Base-by-base conservation (phyloP, 2,888 invertebrate genomes). In the Fissipunctia ypsillon region DNA sequence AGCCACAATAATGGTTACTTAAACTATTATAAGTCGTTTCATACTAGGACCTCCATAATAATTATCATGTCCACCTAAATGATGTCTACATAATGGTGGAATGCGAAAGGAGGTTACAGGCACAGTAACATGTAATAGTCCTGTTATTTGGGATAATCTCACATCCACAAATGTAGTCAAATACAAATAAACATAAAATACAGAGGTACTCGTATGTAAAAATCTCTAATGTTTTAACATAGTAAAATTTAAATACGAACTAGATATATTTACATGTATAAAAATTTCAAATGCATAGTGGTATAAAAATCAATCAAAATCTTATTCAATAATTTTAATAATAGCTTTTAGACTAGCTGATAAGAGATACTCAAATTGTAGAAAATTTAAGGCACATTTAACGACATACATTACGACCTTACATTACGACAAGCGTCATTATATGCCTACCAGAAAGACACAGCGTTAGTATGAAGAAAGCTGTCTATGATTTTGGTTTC, bases 151-250 rank as follows among this genome's bases (percentile, higher is more conserved):
- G 38, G 54, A 74, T 74, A 70, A 80, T 83, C 79, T 79, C 64
- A 81, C 43, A 69, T 45, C 50, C 41, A 69, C n/a, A 0, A 69
- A 16, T 52, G 59, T 54, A 73, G 54, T 65, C 73, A 77, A 70
- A 65, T 31, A 35, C 10, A 50, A 60, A 64, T 60, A 72, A 75
- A 54, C 12, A 60, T 76, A 69, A 74, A 77, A 69, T 77, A 64
- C 31, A 72, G 80, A 87, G 76, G 81, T 83, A n/a, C n/a, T n/a
- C n/a, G n/a, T n/a, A 75, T 69, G 73, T 78, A 80, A 76, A 84
- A 88, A 87, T 87, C 87, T 87, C 87, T 75, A 80, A 67, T 57
- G 31, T 75, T 73, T 65, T 52, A 79, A 80, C 74, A 76, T 54
- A 64, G 57, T 66, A 84, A 75, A 76, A 69, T 80, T 69, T 57